These are phyloP conservation scores for Chlorocebus sabaeus DNA, from an alignment of 2,113 vertebrate species.

Conservation along the genomic window DNA sequence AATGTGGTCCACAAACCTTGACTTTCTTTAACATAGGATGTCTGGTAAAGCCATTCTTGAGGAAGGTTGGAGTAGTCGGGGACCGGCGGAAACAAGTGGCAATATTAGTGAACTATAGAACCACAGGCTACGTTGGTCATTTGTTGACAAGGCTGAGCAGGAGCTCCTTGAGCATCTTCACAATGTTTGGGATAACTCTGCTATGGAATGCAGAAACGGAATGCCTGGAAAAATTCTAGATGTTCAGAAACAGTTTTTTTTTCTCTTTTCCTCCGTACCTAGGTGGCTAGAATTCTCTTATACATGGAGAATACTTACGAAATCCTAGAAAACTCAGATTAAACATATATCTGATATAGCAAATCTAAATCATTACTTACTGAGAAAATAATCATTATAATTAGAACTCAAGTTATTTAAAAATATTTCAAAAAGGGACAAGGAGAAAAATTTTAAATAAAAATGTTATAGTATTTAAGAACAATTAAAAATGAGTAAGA, in stretches of 20 bases:
- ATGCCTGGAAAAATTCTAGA: not conserved
- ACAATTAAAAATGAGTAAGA: not conserved
- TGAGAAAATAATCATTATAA: not conserved
- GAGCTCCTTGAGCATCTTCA: not conserved
- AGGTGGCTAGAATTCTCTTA: not conserved
- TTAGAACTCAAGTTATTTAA: not conserved
- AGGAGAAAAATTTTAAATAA: not conserved
- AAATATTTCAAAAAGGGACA: not conserved
- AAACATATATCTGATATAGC: not conserved
- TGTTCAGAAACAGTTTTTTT: not conserved
- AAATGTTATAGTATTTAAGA: not conserved
- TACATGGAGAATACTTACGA: not conserved
- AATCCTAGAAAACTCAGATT: not conserved
- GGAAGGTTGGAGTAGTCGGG: not conserved
- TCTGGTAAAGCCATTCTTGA: not conserved
- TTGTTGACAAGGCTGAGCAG: not conserved
- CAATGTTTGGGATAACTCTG: not conserved
- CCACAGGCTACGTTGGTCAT: not conserved
- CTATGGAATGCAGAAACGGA: not conserved
- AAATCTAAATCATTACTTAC: not conserved
- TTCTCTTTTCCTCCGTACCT: not conserved
- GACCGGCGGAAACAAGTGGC: rapidly evolving
- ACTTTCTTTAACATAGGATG: not conserved
- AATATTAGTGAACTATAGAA: not conserved
- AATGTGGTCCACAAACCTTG: not conserved